Base-by-base conservation (phyloP, 2,888 invertebrate species). In the Apamea anceps region DNA sequence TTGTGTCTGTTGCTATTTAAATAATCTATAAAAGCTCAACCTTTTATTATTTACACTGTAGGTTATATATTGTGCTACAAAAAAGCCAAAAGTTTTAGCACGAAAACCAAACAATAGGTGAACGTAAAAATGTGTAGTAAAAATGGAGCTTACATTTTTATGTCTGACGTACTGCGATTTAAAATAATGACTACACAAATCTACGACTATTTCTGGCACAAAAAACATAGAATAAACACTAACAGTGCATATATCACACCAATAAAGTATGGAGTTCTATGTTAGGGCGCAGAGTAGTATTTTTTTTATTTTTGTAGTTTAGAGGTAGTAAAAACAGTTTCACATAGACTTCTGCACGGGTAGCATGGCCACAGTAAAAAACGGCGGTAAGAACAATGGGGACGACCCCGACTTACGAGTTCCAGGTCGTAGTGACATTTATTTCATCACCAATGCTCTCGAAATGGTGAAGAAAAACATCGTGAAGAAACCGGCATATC, bases 101-200 rank as follows among this genome's bases (percentile, higher is more conserved):
- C 48, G 21, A 42, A 75, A 48, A 12, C n/a, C n/a, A 28, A 82
- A 80, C 77, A 82, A 82, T 66, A n/a, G 66, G 10, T 37, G 51
- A 4, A 76, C 18, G 12, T 57, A 76, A 67, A 79, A 82, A 12
- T 32, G 42, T 32, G 32, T 37, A 28, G 25, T 54, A 80, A 82
- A 82, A 82, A 82, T 54, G 51, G 18, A 51, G 82, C 76, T 82
- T 18, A 60, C 21, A 67, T 82, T 82, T 80, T 82, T 65, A 51
- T 25, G 0, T 82, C 37, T 51, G 76, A 42, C 42, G 32, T 60
- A 66, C 51, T 5, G 28, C 21, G 13, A 82, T 82, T 82, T 67
- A 45, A 54, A 80, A 77, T 82, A 45, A 80, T 77, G 60, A 62
- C 45, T 67, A 82, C 21, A 82, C n/a, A 67, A 82, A 67, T 62